Base-by-base conservation (phyloP, 2,113 vertebrate species). In the Psettodes erumei region DNA sequence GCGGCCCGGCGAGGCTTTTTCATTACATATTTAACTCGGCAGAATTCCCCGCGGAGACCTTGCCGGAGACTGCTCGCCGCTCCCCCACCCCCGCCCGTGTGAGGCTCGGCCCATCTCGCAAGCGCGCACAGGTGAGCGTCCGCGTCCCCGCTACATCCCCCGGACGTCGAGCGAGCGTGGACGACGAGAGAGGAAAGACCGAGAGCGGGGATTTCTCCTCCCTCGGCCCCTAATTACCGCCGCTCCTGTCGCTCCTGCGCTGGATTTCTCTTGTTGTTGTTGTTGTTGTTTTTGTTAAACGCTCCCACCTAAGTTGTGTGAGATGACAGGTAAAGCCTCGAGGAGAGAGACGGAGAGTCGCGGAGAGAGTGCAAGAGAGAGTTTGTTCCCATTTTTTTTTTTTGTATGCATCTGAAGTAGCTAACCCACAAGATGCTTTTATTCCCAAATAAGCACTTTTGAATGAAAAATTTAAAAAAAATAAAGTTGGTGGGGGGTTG, bases 11-110 rank as follows among this genome's bases (percentile, higher is more conserved):
- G 61, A 79, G 67, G 82, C 85, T 80, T 85, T n/a, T 82, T 76
- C 64, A 89, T 89, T 77, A 86, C 82, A 77, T 71, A 81, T 77
- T 84, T 82, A 86, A 89, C 78, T 75, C 80, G 0, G 35, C 72
- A 69, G 59, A 79, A 83, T 75, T 79, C 84, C 84, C 87, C 7
- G 60, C 81, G 60, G 81, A 70, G 71, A 71, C 43, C 43, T 40
- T 2, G 15, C 54, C 8, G 25, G 58, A 71, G 73, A 60, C 67
- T 13, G 62, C 67, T 55, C 25, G 53, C 72, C 47, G 38, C 73
- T 40, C 15, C 53, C 5, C 5, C 21, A 13, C 12, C 45, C 23
- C 13, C 9, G n/a, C n/a, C n/a, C n/a, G n/a, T n/a, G n/a, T n/a
- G n/a, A n/a, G n/a, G n/a, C n/a, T n/a, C n/a, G n/a, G n/a, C n/a